Percentiles rank a stretch among this genome's conserved stretches.
These are phyloP conservation scores for Lutraria lutraria DNA, from an alignment of 2,888 invertebrate genomes.

Conservation along the genomic window DNA sequence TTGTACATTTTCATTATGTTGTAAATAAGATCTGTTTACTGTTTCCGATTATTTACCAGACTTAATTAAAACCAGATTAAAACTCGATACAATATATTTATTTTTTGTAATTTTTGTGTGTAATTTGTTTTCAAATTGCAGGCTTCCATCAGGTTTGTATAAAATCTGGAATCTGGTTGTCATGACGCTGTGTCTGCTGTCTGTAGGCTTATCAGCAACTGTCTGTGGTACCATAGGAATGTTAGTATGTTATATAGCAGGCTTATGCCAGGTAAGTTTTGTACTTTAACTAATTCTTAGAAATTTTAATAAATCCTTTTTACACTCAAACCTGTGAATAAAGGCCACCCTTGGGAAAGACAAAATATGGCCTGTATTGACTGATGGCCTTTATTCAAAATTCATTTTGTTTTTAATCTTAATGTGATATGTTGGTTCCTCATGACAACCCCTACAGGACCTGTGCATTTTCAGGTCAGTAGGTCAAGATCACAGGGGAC, in stretches of 20 bases:
- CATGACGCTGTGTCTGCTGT: slow-evolving; percentile 55
- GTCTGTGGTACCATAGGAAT: slow-evolving; percentile 75
- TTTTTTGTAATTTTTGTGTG: neutral
- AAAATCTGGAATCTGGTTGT: slow-evolving; percentile 46
- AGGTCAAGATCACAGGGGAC: too few species aligned
- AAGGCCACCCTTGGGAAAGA: too few species aligned
- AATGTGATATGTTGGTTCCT: too few species aligned
- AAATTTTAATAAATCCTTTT: too few species aligned
- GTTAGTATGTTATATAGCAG: slow-evolving; percentile 67
- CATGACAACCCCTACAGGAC: too few species aligned
- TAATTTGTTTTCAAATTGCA: slow-evolving; percentile 41
- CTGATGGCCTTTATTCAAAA: too few species aligned
- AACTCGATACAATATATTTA: neutral
- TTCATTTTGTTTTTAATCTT: too few species aligned
- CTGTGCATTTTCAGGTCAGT: too few species aligned
- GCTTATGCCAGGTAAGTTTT: slow-evolving; percentile 70
- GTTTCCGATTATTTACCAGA: neutral
- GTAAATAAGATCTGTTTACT: neutral
- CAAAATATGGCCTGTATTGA: too few species aligned
- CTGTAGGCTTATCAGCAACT: slow-evolving; percentile 61
- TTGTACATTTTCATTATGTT: neutral
- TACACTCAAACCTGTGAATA: neutral
- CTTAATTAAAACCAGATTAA: neutral
- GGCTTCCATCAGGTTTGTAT: slow-evolving; percentile 61
- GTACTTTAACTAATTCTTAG: neutral